Evolutionary conservation across 2,113 vertebrate genomes (phyloP).

Genomic region (Ornithorhynchus anatinus): DNA sequence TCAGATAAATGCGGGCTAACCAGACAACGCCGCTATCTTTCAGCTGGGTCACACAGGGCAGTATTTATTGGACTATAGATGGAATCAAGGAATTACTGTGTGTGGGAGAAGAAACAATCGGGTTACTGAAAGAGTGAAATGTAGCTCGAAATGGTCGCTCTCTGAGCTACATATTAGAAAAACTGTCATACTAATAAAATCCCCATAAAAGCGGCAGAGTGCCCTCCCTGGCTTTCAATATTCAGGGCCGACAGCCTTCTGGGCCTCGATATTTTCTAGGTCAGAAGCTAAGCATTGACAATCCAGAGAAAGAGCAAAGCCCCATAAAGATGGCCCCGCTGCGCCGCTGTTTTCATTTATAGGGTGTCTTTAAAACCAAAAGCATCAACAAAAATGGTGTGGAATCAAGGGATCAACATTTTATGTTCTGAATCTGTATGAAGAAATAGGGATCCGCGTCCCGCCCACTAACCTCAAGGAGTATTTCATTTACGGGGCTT

Average conservation of each 20-base stretch:
- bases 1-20: not conserved
- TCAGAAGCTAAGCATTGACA: not conserved
- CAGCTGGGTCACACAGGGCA: not conserved
- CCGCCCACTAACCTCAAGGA: too few relatives aligned
- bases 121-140: not conserved
- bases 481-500: too few relatives aligned
- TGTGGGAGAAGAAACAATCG: not conserved
- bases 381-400: too few relatives aligned
- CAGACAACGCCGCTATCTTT: not conserved
- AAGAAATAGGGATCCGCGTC: too few relatives aligned
- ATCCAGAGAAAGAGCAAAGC: not conserved
- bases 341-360: too few relatives aligned
- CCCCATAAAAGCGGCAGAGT: not conserved
- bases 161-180: not conserved
- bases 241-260: not conserved
- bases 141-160: not conserved
- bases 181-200: not conserved
- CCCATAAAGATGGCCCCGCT: not conserved
- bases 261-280: not conserved
- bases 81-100: not conserved
- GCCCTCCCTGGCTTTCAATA: not conserved
- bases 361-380: too few relatives aligned
- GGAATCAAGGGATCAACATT: too few relatives aligned
- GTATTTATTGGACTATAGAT: not conserved
- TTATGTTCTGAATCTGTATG: too few relatives aligned